These are phyloP conservation scores for Oryzias melastigma DNA, from an alignment of 2,113 vertebrate genomes.

Conservation along the genomic window DNA sequence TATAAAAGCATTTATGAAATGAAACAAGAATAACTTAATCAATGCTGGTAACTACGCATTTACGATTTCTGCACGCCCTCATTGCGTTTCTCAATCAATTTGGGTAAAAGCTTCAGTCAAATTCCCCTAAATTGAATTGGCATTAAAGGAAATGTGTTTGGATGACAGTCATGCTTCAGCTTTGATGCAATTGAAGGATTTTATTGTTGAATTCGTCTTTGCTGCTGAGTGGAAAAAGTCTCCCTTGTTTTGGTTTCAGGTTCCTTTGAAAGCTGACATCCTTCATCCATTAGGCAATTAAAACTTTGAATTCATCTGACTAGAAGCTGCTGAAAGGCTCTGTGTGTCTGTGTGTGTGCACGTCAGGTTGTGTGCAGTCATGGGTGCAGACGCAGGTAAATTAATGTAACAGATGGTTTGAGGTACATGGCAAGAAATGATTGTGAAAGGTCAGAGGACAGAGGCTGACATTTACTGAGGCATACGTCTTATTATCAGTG, in stretches of 20 bases:
- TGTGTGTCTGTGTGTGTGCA: background rate
- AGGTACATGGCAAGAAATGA: slow-evolving; percentile 41
- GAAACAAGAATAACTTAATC: slow-evolving; percentile 5
- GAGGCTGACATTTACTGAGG: slow-evolving; percentile 56
- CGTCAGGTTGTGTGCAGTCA: background rate
- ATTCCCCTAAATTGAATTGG: slow-evolving; percentile 23
- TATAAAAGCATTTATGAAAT: slow-evolving; percentile 12
- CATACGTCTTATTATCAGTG: slow-evolving; percentile 30
- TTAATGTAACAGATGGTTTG: slow-evolving; percentile 53
- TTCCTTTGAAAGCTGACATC: background rate
- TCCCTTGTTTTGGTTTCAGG: background rate
- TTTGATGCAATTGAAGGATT: background rate
- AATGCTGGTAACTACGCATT: slow-evolving; percentile 8
- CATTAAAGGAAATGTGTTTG: slow-evolving; percentile 12
- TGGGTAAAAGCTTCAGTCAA: slow-evolving; percentile 38
- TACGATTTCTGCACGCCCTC: background rate
- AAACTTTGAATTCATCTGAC: background rate
- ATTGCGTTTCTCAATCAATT: slow-evolving; percentile 28
- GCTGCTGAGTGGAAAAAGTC: background rate
- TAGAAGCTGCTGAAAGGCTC: background rate
- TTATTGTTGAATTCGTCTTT: background rate
- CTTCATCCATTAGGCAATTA: background rate
- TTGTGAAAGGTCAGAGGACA: slow-evolving; percentile 58
- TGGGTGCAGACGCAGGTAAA: slow-evolving; percentile 32
- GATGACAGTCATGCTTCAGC: slow-evolving; percentile 7